A percentile compares a stretch with the other conserved stretches of the same genome.
Evolutionary conservation across 2,888 invertebrate species (phyloP).

Genomic region (Patella caerulea): DNA sequence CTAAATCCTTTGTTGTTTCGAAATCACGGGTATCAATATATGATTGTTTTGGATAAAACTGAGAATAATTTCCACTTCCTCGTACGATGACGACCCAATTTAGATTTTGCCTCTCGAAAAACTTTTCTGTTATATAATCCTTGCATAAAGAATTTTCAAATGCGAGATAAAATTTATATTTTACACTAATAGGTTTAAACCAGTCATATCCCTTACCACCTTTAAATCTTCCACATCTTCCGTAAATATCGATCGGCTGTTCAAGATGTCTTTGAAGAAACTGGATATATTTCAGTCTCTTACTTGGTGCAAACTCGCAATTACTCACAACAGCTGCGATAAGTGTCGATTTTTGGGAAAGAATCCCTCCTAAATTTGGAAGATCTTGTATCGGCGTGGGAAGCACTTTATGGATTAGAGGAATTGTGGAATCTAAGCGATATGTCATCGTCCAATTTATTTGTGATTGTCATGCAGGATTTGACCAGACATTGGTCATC

Average conservation of each 20-base stretch:
- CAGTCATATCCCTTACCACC: neutral
- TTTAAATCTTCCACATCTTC: constrained; percentile 24
- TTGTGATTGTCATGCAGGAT: neutral
- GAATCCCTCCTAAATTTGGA: neutral
- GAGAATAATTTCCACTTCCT: constrained; percentile 33
- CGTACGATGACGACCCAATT: constrained; percentile 30
- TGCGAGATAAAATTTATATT: constrained; percentile 34
- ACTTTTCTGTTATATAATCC: constrained; percentile 39
- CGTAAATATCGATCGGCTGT: constrained; percentile 27
- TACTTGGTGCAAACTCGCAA: constrained; percentile 24
- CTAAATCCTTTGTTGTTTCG: constrained; percentile 18
- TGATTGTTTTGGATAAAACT: constrained; percentile 18
- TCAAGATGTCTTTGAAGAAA: constrained; percentile 21
- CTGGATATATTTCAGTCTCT: constrained; percentile 22
- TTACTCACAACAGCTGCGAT: constrained; percentile 26
- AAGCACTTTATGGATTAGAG: constrained; percentile 20
- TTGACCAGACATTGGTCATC: too few relatives aligned
- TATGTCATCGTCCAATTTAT: constrained; percentile 44
- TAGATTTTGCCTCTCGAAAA: constrained; percentile 17
- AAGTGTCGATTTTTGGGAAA: constrained; percentile 19
- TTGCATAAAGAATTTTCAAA: constrained; percentile 38
- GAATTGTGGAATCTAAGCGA: constrained; percentile 38
- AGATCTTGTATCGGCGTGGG: neutral
- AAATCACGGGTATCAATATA: constrained; percentile 22
- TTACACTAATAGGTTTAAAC: constrained; percentile 12